Evolutionary conservation across 2,113 vertebrate species (phyloP).

Genomic region (Vulpes ferrilata): DNA sequence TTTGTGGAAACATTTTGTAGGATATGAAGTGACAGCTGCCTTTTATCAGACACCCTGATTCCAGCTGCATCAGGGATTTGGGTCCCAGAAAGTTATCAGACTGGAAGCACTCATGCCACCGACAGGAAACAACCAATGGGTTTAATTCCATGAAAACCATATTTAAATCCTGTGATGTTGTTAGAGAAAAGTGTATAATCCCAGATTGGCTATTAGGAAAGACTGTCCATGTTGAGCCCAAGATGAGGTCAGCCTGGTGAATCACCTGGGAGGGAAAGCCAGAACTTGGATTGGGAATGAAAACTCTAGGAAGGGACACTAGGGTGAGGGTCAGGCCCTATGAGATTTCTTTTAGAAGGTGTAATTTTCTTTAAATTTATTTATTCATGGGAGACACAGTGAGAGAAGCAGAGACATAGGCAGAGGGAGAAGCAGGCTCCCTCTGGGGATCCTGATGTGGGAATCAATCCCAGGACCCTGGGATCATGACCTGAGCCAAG

Average conservation of each 20-base stretch:
- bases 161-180: background rate
- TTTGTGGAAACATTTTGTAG: slow-evolving; percentile 21
- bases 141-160: background rate
- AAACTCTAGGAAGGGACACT: background rate
- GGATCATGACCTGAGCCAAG: too few species aligned
- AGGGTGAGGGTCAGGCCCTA: background rate
- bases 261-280: background rate
- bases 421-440: too few species aligned
- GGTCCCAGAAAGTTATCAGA: slow-evolving; percentile 10
- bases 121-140: background rate
- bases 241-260: background rate
- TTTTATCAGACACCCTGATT: background rate
- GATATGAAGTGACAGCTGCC: slow-evolving; percentile 63
- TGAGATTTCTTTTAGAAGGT: background rate
- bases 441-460: too few species aligned
- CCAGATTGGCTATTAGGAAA: background rate
- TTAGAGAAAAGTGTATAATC: background rate
- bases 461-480: too few species aligned
- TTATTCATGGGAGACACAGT: too few species aligned
- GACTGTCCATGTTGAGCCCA: background rate
- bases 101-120: background rate
- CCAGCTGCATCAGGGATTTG: slow-evolving; percentile 44
- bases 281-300: background rate
- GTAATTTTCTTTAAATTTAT: too few species aligned
- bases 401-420: too few species aligned